Evolutionary conservation across 2,888 invertebrate species (phyloP).

Genomic region (Ethmia dodecea): DNA sequence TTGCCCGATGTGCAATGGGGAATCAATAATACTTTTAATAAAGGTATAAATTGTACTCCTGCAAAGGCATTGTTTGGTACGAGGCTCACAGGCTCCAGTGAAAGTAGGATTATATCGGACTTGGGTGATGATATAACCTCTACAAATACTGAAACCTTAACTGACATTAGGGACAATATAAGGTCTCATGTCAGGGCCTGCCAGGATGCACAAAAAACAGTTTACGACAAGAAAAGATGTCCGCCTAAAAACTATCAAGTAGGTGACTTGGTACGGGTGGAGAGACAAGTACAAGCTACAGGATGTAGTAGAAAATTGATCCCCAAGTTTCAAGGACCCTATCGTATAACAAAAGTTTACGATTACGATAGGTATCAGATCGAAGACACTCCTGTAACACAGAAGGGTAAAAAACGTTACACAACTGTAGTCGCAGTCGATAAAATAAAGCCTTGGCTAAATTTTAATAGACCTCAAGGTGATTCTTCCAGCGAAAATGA

Average conservation of each 20-base stretch:
- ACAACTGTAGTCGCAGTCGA: neutral
- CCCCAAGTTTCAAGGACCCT: slow-evolving; percentile 12
- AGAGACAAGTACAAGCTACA: slow-evolving; percentile 4
- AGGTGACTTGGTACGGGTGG: slow-evolving; percentile 11
- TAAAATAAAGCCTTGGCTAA: neutral
- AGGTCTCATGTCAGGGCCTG: neutral
- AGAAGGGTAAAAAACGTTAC: neutral
- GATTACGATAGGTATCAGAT: slow-evolving; percentile 11
- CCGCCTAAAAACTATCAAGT: slow-evolving; percentile 5
- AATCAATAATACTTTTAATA: slow-evolving; percentile 15
- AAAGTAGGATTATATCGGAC: neutral
- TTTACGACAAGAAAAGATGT: slow-evolving; percentile 5
- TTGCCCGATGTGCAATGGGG: slow-evolving; percentile 14
- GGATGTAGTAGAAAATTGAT: slow-evolving; percentile 14
- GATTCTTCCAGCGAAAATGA: no score
- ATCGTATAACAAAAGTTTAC: slow-evolving; percentile 8
- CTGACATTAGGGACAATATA: neutral
- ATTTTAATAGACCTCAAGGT: neutral
- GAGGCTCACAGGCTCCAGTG: neutral
- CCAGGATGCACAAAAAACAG: slow-evolving; percentile 7
- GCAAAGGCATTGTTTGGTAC: slow-evolving; percentile 11
- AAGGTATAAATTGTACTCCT: slow-evolving; percentile 6
- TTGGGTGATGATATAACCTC: no score
- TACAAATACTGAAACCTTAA: no score
- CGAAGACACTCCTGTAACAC: slow-evolving; percentile 6